Conservation (phyloP, 2,113 vertebrate species). For the Oryzias woworae region DNA sequence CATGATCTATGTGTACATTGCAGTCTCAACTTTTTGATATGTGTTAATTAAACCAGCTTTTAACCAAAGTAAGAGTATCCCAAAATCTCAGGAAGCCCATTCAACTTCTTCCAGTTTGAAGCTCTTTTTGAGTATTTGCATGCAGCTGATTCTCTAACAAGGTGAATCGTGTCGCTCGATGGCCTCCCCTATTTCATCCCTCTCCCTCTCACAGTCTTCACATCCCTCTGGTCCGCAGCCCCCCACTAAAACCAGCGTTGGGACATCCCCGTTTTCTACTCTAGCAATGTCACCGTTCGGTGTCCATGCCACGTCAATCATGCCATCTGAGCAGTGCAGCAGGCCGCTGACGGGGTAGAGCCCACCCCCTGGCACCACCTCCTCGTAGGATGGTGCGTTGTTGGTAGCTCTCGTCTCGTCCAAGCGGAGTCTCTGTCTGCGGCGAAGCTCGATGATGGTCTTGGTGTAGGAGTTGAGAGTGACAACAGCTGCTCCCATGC, state of each 20-base stretch:
- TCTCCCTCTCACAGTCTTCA: slow-evolving; percentile 79
- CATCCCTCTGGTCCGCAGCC: slow-evolving; percentile 72
- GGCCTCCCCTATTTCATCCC: slow-evolving; percentile 70
- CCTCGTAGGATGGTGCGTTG: slow-evolving; percentile 74
- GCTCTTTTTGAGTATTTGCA: not conserved
- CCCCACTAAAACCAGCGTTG: slow-evolving; percentile 75
- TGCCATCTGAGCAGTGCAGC: slow-evolving; percentile 70
- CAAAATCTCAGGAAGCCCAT: slow-evolving; percentile 20
- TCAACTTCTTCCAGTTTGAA: slow-evolving; percentile 16
- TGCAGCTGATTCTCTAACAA: slow-evolving; percentile 48
- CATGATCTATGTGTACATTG: not conserved
- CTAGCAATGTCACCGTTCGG: slow-evolving; percentile 60
- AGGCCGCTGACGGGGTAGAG: slow-evolving; percentile 79
- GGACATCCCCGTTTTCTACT: slow-evolving; percentile 67
- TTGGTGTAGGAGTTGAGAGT: slow-evolving; percentile 89
- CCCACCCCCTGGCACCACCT: slow-evolving; percentile 73
- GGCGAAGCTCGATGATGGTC: slow-evolving; percentile 80
- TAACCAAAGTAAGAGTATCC: not conserved
- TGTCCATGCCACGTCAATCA: slow-evolving; percentile 72
- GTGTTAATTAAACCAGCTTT: slow-evolving; percentile 18
- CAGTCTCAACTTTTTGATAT: slow-evolving; percentile 13
- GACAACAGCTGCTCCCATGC: slow-evolving; percentile 83
- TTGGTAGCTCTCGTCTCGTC: slow-evolving; percentile 66
- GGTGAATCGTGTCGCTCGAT: slow-evolving; percentile 68
- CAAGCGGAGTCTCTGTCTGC: slow-evolving; percentile 71